Evolutionary conservation across 2,797 vertebrate genomes (phyloP), one percentile per base, ranked within the genome.

Genomic region (Gymnopithys bicolor): DNA sequence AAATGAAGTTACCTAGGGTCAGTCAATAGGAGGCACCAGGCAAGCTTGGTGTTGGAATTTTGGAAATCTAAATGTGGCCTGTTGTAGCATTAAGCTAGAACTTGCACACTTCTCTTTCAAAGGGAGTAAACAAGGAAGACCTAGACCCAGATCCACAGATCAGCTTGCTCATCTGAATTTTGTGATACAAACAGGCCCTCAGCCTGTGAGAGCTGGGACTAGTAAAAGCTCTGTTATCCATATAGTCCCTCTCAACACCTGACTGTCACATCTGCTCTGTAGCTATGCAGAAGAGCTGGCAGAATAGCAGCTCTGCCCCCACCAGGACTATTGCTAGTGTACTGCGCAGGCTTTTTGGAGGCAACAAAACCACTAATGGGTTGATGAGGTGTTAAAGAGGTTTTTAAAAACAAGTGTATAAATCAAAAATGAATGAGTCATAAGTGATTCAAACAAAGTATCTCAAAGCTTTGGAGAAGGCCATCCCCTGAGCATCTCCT

Each of bases 241-340:
- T 0, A 0, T 1, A 70, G 69, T 58, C 37, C 21, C 4, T 58
- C 13, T 25, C 37, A 30, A 27, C 18, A 18, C 46, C 41, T 67
- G 15, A 23, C 63, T 62, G 22, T 64, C 48, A 33, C 49, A 25
- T 49, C 24, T 78, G n/a, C 55, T 69, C 56, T 80, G 37, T 46
- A 37, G 4, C 5, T 56, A 13, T 56, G 58, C 45, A 74, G 56
- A 67, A 74, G 33, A 93, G 18, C 43, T 28, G 8, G 14, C 9
- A 85, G 75, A 23, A n/a, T 53, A 13, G 6, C 35, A 19, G 9
- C 8, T 60, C 28, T 43, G 5, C 45, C 43, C 5, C 8, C 24
- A 43, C 24, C 11, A 18, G 37, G 4, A 27, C 27, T 13, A 15
- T 17, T 64, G 46, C 33, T 82, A 19, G 11, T 43, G 28, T 46